These are phyloP conservation scores for Bostrychus sinensis DNA, from an alignment of 2,113 vertebrate species.

Conservation along the genomic window DNA sequence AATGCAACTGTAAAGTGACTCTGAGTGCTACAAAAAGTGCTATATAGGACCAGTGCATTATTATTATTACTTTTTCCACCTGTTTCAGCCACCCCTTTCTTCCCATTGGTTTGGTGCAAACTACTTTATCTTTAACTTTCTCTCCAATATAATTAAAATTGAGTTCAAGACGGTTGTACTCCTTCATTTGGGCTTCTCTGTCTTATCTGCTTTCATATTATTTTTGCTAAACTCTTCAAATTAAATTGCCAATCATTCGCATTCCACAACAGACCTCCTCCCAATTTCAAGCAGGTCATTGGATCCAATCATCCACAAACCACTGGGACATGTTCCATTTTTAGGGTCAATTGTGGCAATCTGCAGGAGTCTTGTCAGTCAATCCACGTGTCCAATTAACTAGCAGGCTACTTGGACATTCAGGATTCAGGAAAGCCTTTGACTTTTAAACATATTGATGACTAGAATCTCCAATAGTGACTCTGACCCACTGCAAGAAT, in stretches of 20 bases:
- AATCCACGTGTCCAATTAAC: constrained; percentile 18
- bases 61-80: too few species aligned
- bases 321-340: constrained; percentile 17
- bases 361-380: not conserved
- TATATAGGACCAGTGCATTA: too few species aligned
- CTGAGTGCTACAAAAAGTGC: too few species aligned
- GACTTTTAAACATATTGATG: constrained; percentile 49
- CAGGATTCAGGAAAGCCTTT: constrained; percentile 18
- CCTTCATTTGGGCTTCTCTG: not conserved
- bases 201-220: not conserved
- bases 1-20: too few species aligned
- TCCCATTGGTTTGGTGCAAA: not conserved
- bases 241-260: constrained; percentile 4
- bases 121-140: not conserved
- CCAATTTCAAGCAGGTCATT: constrained; percentile 8
- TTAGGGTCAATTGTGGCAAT: constrained; percentile 3
- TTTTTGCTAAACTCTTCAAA: not conserved
- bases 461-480: constrained; percentile 26
- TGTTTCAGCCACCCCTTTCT: not conserved
- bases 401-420: constrained; percentile 17
- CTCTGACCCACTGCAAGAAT: constrained; percentile 37
- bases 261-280: not conserved
- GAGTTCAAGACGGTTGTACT: not conserved
- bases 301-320: not conserved
- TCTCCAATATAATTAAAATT: not conserved